These are phyloP conservation scores for Alfaro cultratus DNA, from an alignment of 2,797 vertebrate species.

Conservation along the genomic window DNA sequence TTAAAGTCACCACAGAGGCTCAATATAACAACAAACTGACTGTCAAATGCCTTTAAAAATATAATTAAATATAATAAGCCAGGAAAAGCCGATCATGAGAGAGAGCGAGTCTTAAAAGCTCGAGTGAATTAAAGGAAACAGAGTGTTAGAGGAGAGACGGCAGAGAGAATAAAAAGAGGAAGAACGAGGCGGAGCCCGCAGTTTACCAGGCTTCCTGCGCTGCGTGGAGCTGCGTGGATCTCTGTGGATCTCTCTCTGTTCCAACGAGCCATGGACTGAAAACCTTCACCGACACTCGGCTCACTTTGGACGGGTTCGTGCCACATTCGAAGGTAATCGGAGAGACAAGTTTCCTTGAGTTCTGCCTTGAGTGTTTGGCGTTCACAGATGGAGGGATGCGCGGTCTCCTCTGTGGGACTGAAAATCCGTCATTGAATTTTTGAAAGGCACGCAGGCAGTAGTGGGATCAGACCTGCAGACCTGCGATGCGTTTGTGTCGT, in stretches of 20 bases:
- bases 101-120: neutral
- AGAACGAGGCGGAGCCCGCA: slow-evolving; percentile 53
- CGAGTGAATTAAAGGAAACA: neutral
- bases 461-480: neutral
- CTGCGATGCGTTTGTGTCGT: neutral
- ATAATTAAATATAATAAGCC: neutral
- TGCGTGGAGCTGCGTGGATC: slow-evolving; percentile 15
- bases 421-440: neutral
- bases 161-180: slow-evolving; percentile 26
- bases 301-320: slow-evolving; percentile 2
- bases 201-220: slow-evolving; percentile 50
- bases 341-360: neutral
- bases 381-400: neutral
- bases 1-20: neutral
- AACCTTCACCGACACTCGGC: fast-evolving
- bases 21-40: neutral
- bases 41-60: neutral
- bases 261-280: slow-evolving; percentile 43
- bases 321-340: slow-evolving; percentile 54
- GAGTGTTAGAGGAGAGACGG: neutral
- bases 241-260: slow-evolving; percentile 14
- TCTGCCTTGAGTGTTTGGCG: neutral
- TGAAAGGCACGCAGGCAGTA: no score
- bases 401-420: neutral
- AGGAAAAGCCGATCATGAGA: neutral